phyloP scores from a whole-genome alignment of 2,797 vertebrate species.

The Helicolenus hilgendorfi region DNA sequence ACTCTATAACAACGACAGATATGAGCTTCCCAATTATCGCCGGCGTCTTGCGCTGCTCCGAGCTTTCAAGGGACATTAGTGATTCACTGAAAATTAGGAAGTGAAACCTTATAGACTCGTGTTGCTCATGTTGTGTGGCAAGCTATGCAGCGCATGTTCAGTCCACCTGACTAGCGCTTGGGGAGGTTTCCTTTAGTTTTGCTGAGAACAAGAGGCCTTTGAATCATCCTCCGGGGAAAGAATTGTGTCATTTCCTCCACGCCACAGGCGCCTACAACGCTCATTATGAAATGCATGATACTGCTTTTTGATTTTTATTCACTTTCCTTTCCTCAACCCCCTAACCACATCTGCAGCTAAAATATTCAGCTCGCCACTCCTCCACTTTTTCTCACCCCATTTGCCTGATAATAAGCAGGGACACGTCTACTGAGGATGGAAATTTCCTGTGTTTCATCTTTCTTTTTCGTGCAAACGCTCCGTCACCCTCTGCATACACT shows the following conservation, averaged over 20 bases:
- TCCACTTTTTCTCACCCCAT: conserved; percentile 38
- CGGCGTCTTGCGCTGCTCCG: conserved; percentile 2
- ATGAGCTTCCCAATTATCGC: conserved; percentile 45
- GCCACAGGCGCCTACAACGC: conserved; percentile 28
- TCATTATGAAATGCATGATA: conserved; percentile 40
- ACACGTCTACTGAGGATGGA: conserved; percentile 39
- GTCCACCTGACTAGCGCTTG: conserved; percentile 56
- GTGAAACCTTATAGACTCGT: conserved; percentile 65
- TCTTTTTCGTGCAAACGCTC: conserved; percentile 40
- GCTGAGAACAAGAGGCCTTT: conserved; percentile 44
- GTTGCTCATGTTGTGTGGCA: conserved; percentile 65
- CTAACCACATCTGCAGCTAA: conserved; percentile 28
- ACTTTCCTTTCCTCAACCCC: conserved; percentile 16
- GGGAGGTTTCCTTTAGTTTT: conserved; percentile 28
- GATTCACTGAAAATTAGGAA: conserved; percentile 72
- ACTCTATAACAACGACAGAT: background rate
- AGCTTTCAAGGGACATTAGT: conserved; percentile 64
- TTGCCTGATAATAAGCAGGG: conserved; percentile 58
- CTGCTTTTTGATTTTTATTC: conserved; percentile 34
- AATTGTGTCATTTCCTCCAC: conserved; percentile 75
- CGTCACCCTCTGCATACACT: conserved; percentile 29
- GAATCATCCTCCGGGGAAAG: conserved; percentile 53
- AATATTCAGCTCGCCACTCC: conserved; percentile 29
- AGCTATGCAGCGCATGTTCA: conserved; percentile 43
- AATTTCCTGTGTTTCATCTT: conserved; percentile 54